Conservation (phyloP, 2,888 invertebrate species). For the Drosophila anomelani region DNA sequence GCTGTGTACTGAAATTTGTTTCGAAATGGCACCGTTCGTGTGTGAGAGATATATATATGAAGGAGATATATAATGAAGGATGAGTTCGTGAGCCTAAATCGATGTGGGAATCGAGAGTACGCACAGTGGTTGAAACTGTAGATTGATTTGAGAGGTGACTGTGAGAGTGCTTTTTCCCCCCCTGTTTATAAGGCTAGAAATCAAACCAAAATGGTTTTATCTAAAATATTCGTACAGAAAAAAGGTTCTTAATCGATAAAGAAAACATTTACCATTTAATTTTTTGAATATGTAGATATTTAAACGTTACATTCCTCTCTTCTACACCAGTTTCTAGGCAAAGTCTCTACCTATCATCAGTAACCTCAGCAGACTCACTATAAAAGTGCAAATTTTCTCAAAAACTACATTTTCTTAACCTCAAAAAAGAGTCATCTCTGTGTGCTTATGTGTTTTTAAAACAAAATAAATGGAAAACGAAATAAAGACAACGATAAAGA, state of each 20-base stretch:
- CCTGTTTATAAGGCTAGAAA: not conserved
- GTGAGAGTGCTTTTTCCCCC: constrained; percentile 8
- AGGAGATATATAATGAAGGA: constrained; percentile 20
- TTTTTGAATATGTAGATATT: no score
- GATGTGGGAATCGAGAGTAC: constrained; percentile 15
- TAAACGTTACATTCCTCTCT: not conserved
- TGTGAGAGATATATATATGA: constrained; percentile 18
- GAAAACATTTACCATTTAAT: no score
- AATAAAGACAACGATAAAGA: constrained; percentile 40
- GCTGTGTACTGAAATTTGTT: constrained; percentile 56
- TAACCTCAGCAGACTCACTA: not conserved
- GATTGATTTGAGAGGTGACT: constrained; percentile 35
- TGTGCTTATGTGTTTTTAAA: constrained; percentile 14
- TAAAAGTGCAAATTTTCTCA: not conserved
- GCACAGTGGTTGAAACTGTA: constrained; percentile 5
- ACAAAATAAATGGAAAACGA: constrained; percentile 15
- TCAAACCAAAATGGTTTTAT: not conserved
- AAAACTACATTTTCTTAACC: not conserved
- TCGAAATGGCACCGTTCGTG: constrained; percentile 37
- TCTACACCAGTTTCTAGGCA: not conserved
- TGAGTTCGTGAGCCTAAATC: constrained; percentile 24
- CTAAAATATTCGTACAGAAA: not conserved
- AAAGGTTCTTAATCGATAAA: no score
- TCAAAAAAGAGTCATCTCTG: not conserved
- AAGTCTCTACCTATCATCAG: not conserved